Conservation (phyloP, 2,888 invertebrate species). For the Leucophenga montana region DNA sequence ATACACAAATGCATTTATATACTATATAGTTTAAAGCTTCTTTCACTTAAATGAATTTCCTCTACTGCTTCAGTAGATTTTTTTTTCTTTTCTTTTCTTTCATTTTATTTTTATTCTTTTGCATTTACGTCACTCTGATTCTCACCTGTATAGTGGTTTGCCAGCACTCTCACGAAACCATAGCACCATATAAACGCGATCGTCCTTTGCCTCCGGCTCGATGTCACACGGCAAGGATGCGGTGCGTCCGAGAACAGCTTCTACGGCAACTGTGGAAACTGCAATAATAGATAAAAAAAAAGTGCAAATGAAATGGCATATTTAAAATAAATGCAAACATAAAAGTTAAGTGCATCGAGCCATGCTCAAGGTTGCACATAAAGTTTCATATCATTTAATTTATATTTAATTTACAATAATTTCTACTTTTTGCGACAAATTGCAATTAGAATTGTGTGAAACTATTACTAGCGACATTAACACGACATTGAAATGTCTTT, state of each 20-base stretch:
- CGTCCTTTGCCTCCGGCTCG: slow-evolving; percentile 86
- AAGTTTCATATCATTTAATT: slow-evolving; percentile 20
- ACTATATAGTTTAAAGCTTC: no score
- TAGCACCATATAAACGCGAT: slow-evolving; percentile 92
- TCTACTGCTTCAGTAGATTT: slow-evolving; percentile 14
- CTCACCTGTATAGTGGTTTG: slow-evolving; percentile 92
- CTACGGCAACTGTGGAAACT: slow-evolving; percentile 83
- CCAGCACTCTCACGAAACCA: slow-evolving; percentile 91
- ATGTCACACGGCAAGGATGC: slow-evolving; percentile 92
- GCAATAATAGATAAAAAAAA: slow-evolving; percentile 50
- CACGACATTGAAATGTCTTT: slow-evolving; percentile 59
- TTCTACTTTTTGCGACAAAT: background rate
- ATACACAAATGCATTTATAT: no score
- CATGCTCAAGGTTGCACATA: background rate
- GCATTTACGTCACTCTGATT: slow-evolving; percentile 16
- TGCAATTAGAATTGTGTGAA: slow-evolving; percentile 26
- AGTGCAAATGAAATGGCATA: slow-evolving; percentile 29
- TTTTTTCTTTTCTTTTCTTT: slow-evolving; percentile 14
- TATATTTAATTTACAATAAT: slow-evolving; percentile 3
- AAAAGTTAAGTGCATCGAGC: slow-evolving; percentile 14
- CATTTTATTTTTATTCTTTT: slow-evolving; percentile 18
- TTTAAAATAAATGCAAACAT: slow-evolving; percentile 21
- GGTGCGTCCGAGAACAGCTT: slow-evolving; percentile 87
- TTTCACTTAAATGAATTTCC: slow-evolving; percentile 19
- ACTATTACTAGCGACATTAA: slow-evolving; percentile 63